A percentile compares a stretch with the other conserved stretches of the same genome.
These are phyloP conservation scores for Puntigrus tetrazona DNA, from an alignment of 2,113 vertebrate genomes.

Conservation along the genomic window DNA sequence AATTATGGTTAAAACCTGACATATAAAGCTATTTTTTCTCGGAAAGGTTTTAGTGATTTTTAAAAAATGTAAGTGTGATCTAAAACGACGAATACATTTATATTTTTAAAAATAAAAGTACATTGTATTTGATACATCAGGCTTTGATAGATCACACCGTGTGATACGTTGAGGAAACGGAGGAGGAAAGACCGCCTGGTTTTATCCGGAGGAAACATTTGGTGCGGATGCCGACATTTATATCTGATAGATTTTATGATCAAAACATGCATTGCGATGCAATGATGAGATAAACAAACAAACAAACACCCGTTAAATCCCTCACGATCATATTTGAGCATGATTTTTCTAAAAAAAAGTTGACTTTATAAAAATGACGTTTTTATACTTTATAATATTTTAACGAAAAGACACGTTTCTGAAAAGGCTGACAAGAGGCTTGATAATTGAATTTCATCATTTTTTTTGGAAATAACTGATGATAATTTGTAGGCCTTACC, in stretches of 20 bases:
- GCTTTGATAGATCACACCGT: neutral
- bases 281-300: neutral
- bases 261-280: neutral
- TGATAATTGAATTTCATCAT: neutral
- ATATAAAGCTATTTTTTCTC: too few species aligned
- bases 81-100: too few species aligned
- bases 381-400: neutral
- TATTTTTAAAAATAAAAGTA: neutral
- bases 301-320: neutral
- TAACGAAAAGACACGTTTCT: neutral
- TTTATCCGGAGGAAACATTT: too few species aligned
- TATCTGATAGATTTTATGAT: neutral
- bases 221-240: neutral
- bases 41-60: too few species aligned
- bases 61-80: too few species aligned
- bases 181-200: too few species aligned
- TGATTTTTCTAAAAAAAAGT: neutral
- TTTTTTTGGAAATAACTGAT: neutral
- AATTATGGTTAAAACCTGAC: too few species aligned
- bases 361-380: neutral
- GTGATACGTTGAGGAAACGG: too few species aligned
- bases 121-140: neutral
- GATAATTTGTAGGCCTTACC: neutral
- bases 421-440: too few species aligned
- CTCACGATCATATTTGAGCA: neutral